Percentiles rank a stretch among this genome's conserved stretches.
Conservation (phyloP, 1,140 invertebrate genomes). For the Megathymus violae region DNA sequence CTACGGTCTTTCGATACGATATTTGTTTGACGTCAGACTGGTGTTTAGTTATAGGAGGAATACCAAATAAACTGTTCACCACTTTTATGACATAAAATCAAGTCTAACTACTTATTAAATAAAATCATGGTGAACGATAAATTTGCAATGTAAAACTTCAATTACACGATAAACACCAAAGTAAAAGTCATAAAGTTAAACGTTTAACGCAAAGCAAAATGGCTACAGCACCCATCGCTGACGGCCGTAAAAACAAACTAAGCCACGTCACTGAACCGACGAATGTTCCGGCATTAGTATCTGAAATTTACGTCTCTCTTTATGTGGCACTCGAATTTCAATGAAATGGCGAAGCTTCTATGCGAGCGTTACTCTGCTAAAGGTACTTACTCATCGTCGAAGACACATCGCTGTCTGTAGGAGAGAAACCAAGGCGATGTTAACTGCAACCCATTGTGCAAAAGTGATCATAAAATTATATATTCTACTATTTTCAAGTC, state of each 20-base stretch:
- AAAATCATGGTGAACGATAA: no score
- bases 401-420: neutral
- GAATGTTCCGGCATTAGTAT: conserved; percentile 50
- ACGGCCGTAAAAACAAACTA: conserved; percentile 47
- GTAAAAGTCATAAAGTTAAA: conserved; percentile 31
- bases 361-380: conserved; percentile 36
- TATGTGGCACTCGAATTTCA: conserved; percentile 70
- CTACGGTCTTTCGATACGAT: no score
- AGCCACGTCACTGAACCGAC: conserved; percentile 42
- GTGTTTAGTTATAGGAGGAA: no score
- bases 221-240: conserved; percentile 17
- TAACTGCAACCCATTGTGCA: no score
- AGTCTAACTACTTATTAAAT: no score
- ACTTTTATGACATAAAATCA: no score
- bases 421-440: no score
- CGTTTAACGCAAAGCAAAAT: conserved; percentile 22
- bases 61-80: no score
- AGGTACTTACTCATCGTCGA: conserved; percentile 1
- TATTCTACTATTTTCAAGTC: no score
- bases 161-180: conserved; percentile 30
- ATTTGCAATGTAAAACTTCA: neutral
- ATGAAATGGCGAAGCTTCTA: conserved; percentile 56
- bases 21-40: no score
- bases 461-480: no score
- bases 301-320: conserved; percentile 60